These are phyloP conservation scores for Haliclystus octoradiatus DNA, from an alignment of 30 jellyfish, hydroid and myxozoan species.

Conservation along the genomic window DNA sequence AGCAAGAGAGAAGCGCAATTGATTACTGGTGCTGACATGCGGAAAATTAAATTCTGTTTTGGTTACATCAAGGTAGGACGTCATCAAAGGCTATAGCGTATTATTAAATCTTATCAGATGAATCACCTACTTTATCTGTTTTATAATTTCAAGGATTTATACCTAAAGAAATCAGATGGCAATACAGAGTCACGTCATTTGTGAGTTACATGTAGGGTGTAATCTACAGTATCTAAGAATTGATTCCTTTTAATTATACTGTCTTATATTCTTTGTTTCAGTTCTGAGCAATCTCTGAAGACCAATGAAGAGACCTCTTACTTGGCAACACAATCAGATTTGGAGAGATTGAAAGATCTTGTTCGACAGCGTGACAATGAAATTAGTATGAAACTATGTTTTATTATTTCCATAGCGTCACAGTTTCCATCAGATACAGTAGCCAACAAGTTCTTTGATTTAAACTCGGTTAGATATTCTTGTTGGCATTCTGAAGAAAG, in stretches of 20 bases:
- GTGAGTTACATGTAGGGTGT: too few species aligned
- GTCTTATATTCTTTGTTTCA: too few species aligned
- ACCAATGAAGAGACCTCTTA: conserved; percentile 62
- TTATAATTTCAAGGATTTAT: too few species aligned
- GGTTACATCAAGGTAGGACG: conserved; percentile 46
- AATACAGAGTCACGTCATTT: too few species aligned
- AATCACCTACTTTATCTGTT: too few species aligned
- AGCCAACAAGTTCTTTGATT: not conserved
- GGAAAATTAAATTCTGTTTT: conserved; percentile 70
- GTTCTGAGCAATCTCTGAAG: too few species aligned
- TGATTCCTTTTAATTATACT: too few species aligned
- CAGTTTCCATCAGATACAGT: not conserved
- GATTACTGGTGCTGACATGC: conserved; percentile 94
- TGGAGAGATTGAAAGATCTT: conserved; percentile 44
- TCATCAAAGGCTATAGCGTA: too few species aligned
- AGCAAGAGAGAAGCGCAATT: conserved; percentile 55
- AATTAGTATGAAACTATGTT: conserved; percentile 52
- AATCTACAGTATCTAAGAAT: too few species aligned
- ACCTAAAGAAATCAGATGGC: too few species aligned
- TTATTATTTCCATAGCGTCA: not conserved
- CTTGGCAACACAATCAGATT: conserved; percentile 47
- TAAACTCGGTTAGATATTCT: conserved; percentile 43
- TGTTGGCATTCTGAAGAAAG: conserved; percentile 79
- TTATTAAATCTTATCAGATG: too few species aligned
- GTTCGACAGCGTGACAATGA: conserved; percentile 84